Conservation (phyloP, 2,797 vertebrate species). For the Etheostoma perlongum region DNA sequence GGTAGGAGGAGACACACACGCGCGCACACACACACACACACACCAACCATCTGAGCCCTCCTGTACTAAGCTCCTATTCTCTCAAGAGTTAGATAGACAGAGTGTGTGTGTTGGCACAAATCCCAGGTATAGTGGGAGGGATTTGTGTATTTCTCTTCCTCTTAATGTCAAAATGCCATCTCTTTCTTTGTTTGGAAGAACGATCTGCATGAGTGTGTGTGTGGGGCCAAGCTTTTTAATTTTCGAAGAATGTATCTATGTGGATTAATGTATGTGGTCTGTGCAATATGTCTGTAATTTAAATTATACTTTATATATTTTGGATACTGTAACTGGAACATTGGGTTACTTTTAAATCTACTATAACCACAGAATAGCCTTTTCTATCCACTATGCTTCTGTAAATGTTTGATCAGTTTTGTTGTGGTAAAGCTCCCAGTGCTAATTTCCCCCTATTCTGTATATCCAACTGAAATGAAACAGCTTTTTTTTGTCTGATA, state of each 20-base stretch:
- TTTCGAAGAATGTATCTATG: neutral
- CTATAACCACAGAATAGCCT: neutral
- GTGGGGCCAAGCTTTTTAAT: slow-evolving; percentile 6
- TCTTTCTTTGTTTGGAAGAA: slow-evolving; percentile 45
- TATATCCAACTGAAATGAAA: neutral
- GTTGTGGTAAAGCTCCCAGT: neutral
- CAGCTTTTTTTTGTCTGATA: neutral
- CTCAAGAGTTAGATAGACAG: slow-evolving; percentile 48
- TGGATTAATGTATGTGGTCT: neutral
- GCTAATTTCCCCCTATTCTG: neutral
- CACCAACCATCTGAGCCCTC: slow-evolving; percentile 44
- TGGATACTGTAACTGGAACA: neutral
- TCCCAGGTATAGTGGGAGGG: slow-evolving; percentile 71
- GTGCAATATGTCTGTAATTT: neutral
- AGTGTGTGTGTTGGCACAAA: slow-evolving; percentile 53
- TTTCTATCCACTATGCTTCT: neutral
- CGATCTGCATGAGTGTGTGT: slow-evolving; percentile 26
- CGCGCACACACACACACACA: slow-evolving; percentile 32
- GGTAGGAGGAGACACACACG: slow-evolving; percentile 47
- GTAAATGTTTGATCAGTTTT: neutral
- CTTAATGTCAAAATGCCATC: slow-evolving; percentile 71
- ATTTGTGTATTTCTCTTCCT: slow-evolving; percentile 64
- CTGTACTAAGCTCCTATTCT: slow-evolving; percentile 49
- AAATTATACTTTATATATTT: neutral
- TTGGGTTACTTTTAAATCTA: no score